These are phyloP conservation scores for Papilio protenor DNA, from an alignment of 2,888 invertebrate genomes.

Conservation along the genomic window DNA sequence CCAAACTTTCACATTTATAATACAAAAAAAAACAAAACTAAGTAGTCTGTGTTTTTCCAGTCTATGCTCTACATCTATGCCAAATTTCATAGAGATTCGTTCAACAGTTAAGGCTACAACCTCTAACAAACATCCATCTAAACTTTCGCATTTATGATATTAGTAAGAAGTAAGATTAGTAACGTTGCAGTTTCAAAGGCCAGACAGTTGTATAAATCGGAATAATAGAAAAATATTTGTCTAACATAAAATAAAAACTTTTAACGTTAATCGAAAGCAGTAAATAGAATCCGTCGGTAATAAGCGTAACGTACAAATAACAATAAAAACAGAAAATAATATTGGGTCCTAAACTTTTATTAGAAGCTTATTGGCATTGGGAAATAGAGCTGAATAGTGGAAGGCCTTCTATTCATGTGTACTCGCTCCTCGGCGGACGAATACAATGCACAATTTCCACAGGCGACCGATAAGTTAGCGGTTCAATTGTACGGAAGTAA, in stretches of 20 bases:
- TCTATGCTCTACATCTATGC: no score
- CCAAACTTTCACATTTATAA: no score
- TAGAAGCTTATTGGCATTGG: conserved; percentile 42
- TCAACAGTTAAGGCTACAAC: no score
- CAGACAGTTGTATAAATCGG: background rate
- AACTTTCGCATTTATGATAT: no score
- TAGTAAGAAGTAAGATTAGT: no score
- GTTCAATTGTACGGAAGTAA: conserved; percentile 77
- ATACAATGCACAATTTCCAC: conserved; percentile 68
- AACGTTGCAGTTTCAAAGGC: no score
- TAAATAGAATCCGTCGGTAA: conserved; percentile 20
- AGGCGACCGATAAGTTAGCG: conserved; percentile 64
- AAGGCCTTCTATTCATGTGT: conserved; percentile 52
- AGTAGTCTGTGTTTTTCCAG: no score
- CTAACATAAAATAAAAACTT: conserved; percentile 1
- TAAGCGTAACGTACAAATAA: conserved; percentile 34
- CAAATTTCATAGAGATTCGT: no score
- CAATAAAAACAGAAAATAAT: conserved; percentile 43
- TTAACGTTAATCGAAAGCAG: conserved; percentile 6
- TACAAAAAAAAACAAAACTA: no score
- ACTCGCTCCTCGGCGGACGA: conserved; percentile 54
- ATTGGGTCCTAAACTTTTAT: conserved; percentile 45
- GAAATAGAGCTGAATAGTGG: conserved; percentile 42
- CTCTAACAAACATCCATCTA: no score
- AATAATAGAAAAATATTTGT: background rate